Evolutionary conservation across 2,888 invertebrate species (phyloP), one percentile per base, ranked within the genome.

Genomic region (Latrodectus hesperus): DNA sequence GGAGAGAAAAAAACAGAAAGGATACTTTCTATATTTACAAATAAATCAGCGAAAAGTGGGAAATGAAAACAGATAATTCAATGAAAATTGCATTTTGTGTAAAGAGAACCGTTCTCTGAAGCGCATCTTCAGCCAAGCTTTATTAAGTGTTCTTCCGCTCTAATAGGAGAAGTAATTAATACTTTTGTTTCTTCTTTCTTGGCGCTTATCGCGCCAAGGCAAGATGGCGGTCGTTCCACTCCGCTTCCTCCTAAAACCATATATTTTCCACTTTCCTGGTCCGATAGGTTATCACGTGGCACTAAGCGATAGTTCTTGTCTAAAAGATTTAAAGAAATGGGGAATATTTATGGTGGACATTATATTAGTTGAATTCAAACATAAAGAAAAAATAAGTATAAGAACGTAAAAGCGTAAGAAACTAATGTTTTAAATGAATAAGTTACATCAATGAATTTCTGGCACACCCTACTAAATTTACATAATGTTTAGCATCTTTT

Each of bases 221-320:
- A 82, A 82, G 82, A 82, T 82, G 82, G 82, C 82, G 82, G 82
- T 82, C 70, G 82, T 82, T 82, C 74, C 82, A 75, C 68, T 82
- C 49, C 74, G 75, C 65, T 82, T 74, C 16, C 68, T 81, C 60
- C 38, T 51, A 53, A 82, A 75, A 74, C 75, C 82, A 82, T 82
- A 74, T 82, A 70, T 51, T 68, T 22, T 71, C 53, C 49, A 74
- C 73, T 72, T 73, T 65, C 49, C 70, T 80, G 55, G 49, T 74
- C 55, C 75, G 55, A 75, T 75, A 60, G 82, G 68, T 75, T 82
- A 82, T 82, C 82, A 70, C 22, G 11, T 68, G 26, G 67, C 67
- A 9, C 67, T 53, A 51, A 70, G 60, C 38, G 75, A 75, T 75
- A 68, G 55, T 82, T 75, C 75, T 75, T 82, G 82, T 82, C 60